Percentiles rank a stretch among this genome's conserved stretches.
These are phyloP conservation scores for Harlomillsia oculata DNA, from an alignment of 1,140 invertebrate genomes.

Conservation along the genomic window DNA sequence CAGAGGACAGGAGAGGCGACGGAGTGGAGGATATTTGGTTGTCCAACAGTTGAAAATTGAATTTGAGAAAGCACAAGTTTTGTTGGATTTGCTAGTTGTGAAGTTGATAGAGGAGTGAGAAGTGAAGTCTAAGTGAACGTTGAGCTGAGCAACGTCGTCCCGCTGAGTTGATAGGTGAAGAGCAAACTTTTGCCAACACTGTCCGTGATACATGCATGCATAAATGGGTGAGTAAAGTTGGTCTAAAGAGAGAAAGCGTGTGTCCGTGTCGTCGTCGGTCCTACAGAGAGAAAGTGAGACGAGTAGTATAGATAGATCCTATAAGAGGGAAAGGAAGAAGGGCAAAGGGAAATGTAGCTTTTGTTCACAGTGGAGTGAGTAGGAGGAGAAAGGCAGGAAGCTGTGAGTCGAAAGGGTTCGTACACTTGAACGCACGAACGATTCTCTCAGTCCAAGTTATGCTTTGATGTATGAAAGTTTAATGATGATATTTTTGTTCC, in stretches of 20 bases:
- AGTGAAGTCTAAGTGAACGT: not conserved
- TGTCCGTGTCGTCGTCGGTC: not conserved
- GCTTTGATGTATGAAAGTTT: slow-evolving; percentile 35
- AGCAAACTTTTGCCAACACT: not conserved
- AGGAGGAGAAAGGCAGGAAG: not conserved
- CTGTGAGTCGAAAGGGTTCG: not conserved
- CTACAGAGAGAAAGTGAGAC: not conserved
- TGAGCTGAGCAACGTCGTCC: not conserved
- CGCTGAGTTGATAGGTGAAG: too few species aligned
- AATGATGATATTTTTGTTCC: slow-evolving; percentile 34
- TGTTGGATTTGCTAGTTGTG: slow-evolving; percentile 10
- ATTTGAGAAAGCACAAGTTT: slow-evolving; percentile 24
- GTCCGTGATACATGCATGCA: slow-evolving; percentile 18
- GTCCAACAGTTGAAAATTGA: slow-evolving; percentile 30
- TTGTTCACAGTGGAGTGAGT: not conserved
- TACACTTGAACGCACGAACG: slow-evolving; percentile 11
- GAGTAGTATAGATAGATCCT: too few species aligned
- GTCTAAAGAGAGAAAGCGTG: not conserved
- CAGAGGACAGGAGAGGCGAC: not conserved
- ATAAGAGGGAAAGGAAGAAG: not conserved
- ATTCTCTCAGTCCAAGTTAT: slow-evolving; percentile 22
- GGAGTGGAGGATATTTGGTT: slow-evolving; percentile 10
- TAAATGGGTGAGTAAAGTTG: slow-evolving; percentile 11
- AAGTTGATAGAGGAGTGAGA: too few species aligned
- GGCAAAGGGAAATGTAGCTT: slow-evolving; percentile 8